Base-by-base conservation (phyloP, 1,140 invertebrate genomes). In the Archivesica marissinica region DNA sequence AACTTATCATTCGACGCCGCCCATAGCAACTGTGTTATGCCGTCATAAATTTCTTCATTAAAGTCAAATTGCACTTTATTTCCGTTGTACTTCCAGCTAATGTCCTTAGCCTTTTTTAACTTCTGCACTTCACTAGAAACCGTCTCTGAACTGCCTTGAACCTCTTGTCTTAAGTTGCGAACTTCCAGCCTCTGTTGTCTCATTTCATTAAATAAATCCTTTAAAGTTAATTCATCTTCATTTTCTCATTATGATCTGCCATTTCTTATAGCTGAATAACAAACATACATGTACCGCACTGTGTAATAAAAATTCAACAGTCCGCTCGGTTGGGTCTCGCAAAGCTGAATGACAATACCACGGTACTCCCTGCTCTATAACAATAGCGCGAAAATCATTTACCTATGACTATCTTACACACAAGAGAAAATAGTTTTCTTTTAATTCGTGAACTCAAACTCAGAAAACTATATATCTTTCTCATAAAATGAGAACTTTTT, bases 81-180 rank as follows among this genome's bases (percentile, higher is more conserved):
- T 75, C 72, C 72, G 23, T 59, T 20, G 50, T 30, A 78, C 39
- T 56, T 78, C 44, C 72, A 30, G 9, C 25, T 33, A 38, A 52
- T 52, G 41, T 75, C 50, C 35, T 75, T 50, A 7, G 50, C n/a
- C 25, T 75, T 75, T 50, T 75, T 75, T 30, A 54, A 35, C 50
- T 75, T 75, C 35, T 75, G 50, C 9, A 75, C 72, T 54, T 75
- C 72, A 20, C 44, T 75, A 38, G 41, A 30, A 25, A 75, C 72
- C 30, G 6, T 20, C 7, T 52, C 15, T 30, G 11, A 38, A 54
- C 17, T 54, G 38, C 72, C 72, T 2, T 17, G 41, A 23, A 75
- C 72, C 25, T 75, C 72, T 17, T 75, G 44, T 50, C 72, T 33
- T 35, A 75, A 75, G 33, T 13, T 52, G n/a, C 30, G 41, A 25